Evolutionary conservation across 2,888 invertebrate genomes (phyloP), one percentile per base, ranked within the genome.

Genomic region (Acleris emargana): DNA sequence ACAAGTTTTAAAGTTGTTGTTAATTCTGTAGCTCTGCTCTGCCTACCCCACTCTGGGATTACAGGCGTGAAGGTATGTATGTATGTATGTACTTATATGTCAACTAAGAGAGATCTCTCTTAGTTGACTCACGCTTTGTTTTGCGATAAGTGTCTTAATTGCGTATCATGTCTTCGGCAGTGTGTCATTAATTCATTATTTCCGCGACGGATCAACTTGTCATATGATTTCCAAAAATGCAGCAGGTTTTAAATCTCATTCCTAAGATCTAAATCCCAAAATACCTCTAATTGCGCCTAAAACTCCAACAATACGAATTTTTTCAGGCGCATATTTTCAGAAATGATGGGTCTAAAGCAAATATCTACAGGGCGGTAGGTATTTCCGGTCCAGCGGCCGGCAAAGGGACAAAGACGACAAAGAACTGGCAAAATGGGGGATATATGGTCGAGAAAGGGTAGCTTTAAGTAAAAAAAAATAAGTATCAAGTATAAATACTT

Each of bases 341-440:
- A 42, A 54, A 54, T n/a, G 51, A 17, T 20, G 54, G 54, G 22
- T 13, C 42, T 22, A 11, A 32, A 32, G 53, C 53, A 54, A 54
- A 54, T 54, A 54, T 42, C 54, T 42, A 38, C 22, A 9, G 42
- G 42, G 6, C 3, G 38, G 38, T 38, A 38, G 54, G 25, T n/a
- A 28, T 28, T 54, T n/a, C 42, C 54, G 54, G 13, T n/a, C 54
- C 42, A 45, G 9, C 20, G 13, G 17, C 5, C 7, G 42, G 5
- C n/a, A 22, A 42, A 54, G 42, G 54, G 7, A 54, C 42, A 54
- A 54, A 54, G 42, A 16, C 6, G 16, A 32, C 32, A 53, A 53
- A 53, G 52, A 18, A 17, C 49, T 18, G 49, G 49, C 49, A 11
- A 49, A 49, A 49, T 20, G 49, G n/a, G 1, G 45, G 16, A 45